Percentiles rank a stretch among this genome's conserved stretches.
phyloP scores from a whole-genome alignment of 2,797 vertebrate species.

The Rhinella marina region DNA sequence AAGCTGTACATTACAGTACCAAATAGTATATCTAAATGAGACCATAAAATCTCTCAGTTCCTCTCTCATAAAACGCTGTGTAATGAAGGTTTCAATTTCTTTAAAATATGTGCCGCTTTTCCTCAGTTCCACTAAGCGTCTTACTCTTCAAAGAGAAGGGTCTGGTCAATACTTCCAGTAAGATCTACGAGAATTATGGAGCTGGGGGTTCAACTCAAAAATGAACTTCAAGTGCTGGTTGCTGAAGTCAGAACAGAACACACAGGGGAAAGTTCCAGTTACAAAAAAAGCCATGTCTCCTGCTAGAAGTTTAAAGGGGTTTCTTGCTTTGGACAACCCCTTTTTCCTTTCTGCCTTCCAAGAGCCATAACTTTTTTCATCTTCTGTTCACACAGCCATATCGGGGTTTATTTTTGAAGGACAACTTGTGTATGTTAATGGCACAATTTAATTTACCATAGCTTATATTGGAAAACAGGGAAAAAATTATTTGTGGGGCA shows the following conservation, averaged over 20 bases:
- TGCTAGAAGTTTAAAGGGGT: neutral
- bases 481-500: no score
- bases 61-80: constrained; percentile 29
- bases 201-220: neutral
- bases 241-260: neutral
- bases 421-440: no score
- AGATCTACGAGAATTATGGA: neutral
- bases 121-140: neutral
- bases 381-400: no score
- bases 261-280: neutral
- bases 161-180: neutral
- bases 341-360: no score
- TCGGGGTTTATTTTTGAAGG: no score
- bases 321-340: no score
- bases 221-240: neutral
- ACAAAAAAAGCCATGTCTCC: neutral
- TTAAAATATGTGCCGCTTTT: constrained; percentile 12
- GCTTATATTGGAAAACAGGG: no score
- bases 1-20: constrained; percentile 35
- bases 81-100: constrained; percentile 49
- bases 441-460: no score
- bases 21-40: constrained; percentile 41
- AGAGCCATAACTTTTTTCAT: no score
- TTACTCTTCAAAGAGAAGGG: neutral
- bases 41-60: constrained; percentile 35